phyloP scores from a whole-genome alignment of 2,888 invertebrate species.

The Thalpophila matura region DNA sequence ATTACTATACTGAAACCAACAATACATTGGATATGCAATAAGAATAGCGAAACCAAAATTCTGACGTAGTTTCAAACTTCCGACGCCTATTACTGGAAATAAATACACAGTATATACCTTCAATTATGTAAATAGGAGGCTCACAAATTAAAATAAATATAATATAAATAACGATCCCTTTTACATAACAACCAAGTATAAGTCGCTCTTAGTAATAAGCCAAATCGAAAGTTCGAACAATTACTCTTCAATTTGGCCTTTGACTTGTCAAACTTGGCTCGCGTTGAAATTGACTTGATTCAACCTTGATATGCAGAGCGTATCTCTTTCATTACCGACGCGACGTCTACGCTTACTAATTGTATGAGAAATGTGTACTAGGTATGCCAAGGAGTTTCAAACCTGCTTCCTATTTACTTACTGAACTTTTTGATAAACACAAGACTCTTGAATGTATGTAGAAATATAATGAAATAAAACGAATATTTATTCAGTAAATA shows the following conservation, averaged over 20 bases:
- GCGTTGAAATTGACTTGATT: slow-evolving; percentile 34
- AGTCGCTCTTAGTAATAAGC: slow-evolving; percentile 28
- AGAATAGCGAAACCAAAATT: no score
- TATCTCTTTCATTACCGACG: slow-evolving; percentile 37
- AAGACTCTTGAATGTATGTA: not conserved
- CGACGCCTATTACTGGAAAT: no score
- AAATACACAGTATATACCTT: no score
- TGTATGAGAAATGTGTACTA: slow-evolving; percentile 10
- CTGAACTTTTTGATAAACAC: not conserved
- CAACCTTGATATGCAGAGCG: slow-evolving; percentile 8
- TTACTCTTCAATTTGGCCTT: slow-evolving; percentile 41
- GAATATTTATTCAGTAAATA: no score
- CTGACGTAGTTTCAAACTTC: no score
- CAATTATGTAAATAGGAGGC: no score
- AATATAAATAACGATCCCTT: not conserved
- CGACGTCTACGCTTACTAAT: slow-evolving; percentile 18
- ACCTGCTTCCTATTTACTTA: slow-evolving; percentile 9
- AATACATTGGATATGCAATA: no score
- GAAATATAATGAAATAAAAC: no score
- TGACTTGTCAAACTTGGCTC: slow-evolving; percentile 37
- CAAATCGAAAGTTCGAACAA: slow-evolving; percentile 36
- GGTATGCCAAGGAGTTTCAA: slow-evolving; percentile 4
- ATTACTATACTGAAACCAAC: no score
- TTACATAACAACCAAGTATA: slow-evolving; percentile 14
- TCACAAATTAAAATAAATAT: not conserved